Conservation (phyloP, 2,888 invertebrate genomes). For the Bellardia bayeri region DNA sequence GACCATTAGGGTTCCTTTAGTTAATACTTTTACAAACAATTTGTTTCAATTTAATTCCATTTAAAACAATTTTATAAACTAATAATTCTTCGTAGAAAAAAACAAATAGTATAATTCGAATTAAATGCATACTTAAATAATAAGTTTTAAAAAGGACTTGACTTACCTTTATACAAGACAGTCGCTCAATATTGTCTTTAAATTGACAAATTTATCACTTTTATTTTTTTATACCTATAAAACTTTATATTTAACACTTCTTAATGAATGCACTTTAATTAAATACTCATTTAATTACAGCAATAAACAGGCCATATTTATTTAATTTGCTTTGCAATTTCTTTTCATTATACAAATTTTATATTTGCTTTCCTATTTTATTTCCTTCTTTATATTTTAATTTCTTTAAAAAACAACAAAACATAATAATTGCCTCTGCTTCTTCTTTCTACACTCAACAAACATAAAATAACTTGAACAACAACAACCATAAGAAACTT, state of each 20-base stretch:
- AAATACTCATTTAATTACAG: conserved; percentile 11
- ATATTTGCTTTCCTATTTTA: neutral
- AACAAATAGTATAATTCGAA: too few relatives aligned
- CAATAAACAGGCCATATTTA: conserved; percentile 7
- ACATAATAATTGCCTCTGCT: neutral
- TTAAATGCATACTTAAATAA: too few relatives aligned
- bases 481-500: neutral
- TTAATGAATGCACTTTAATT: neutral
- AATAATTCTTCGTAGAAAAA: too few relatives aligned
- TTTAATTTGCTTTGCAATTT: neutral
- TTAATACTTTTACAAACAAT: neutral
- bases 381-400: conserved; percentile 1
- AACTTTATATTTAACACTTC: neutral
- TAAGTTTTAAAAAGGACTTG: neutral
- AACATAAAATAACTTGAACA: neutral
- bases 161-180: neutral
- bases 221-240: neutral
- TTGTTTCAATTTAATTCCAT: too few relatives aligned
- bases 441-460: neutral
- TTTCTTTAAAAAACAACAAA: neutral
- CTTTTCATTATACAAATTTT: neutral
- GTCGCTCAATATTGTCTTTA: neutral
- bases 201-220: neutral
- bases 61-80: too few relatives aligned
- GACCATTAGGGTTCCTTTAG: too few relatives aligned